Evolutionary conservation across 2,797 vertebrate species (phyloP).

Genomic region (Muscicapa comitata): DNA sequence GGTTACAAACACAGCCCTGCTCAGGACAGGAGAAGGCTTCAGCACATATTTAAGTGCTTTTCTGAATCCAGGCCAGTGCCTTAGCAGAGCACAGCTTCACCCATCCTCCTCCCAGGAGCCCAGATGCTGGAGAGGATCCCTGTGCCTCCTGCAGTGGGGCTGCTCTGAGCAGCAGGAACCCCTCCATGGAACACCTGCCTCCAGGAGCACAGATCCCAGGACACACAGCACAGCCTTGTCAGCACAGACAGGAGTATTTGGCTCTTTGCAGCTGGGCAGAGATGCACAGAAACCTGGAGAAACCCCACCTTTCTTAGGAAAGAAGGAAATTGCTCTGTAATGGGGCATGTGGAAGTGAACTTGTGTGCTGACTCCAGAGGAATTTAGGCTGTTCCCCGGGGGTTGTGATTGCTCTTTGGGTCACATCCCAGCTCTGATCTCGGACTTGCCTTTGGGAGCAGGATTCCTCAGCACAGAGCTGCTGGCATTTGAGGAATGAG

Average conservation of each 20-base stretch:
- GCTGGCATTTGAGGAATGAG: conserved; percentile 46
- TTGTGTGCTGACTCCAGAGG: conserved; percentile 1
- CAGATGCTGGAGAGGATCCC: background rate
- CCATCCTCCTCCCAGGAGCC: background rate
- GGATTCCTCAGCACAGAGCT: conserved; percentile 17
- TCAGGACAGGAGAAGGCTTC: background rate
- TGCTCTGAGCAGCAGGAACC: background rate
- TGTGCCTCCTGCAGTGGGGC: background rate
- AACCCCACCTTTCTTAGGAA: background rate
- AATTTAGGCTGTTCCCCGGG: background rate
- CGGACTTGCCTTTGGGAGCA: background rate
- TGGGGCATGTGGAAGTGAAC: conserved; percentile 20
- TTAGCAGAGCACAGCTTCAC: background rate
- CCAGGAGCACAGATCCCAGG: background rate
- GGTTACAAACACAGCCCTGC: background rate
- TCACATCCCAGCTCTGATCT: conserved; percentile 43
- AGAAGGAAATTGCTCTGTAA: conserved; percentile 4
- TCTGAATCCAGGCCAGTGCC: background rate
- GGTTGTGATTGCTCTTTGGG: background rate
- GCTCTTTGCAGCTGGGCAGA: background rate
- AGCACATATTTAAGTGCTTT: background rate
- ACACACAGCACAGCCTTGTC: background rate
- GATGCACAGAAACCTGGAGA: background rate
- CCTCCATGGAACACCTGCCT: background rate
- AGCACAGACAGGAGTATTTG: background rate